phyloP scores from a whole-genome alignment of 2,888 invertebrate genomes.

The Melanostoma scalare region DNA sequence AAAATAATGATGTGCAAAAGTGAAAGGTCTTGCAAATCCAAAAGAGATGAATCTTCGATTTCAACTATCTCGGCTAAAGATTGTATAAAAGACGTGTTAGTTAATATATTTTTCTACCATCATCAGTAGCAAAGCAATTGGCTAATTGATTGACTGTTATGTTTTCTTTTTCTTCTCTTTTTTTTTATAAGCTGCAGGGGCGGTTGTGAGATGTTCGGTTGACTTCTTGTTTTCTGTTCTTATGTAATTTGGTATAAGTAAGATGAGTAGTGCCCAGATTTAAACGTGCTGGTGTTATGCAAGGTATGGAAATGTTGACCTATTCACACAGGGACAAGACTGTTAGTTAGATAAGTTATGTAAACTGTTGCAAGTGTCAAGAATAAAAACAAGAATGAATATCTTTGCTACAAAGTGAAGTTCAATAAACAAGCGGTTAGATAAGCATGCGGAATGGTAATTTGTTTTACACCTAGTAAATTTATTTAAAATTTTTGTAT shows the following conservation, averaged over 20 bases:
- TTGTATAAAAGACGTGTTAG: slow-evolving; percentile 68
- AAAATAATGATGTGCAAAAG: slow-evolving; percentile 25
- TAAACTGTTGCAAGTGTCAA: too few relatives aligned
- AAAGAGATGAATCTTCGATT: slow-evolving; percentile 52
- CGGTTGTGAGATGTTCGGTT: slow-evolving; percentile 13
- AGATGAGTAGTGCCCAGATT: slow-evolving; percentile 10
- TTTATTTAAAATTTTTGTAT: too few relatives aligned
- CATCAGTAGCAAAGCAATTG: slow-evolving; percentile 26
- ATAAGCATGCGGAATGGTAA: too few relatives aligned
- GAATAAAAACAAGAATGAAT: too few relatives aligned
- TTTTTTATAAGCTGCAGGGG: slow-evolving; percentile 19
- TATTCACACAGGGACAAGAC: slow-evolving; percentile 33
- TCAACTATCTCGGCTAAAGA: slow-evolving; percentile 40
- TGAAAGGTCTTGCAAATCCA: slow-evolving; percentile 47
- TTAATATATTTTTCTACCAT: slow-evolving; percentile 44
- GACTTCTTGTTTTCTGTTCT: slow-evolving; percentile 42
- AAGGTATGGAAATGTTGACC: slow-evolving; percentile 53
- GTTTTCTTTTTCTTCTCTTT: neutral
- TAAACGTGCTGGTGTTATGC: slow-evolving; percentile 12
- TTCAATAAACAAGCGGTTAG: too few relatives aligned
- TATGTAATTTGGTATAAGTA: slow-evolving; percentile 50
- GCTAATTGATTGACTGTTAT: slow-evolving; percentile 51
- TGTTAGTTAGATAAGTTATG: too few relatives aligned
- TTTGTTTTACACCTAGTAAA: too few relatives aligned
- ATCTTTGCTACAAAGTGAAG: too few relatives aligned